These are phyloP conservation scores for Penaeus vannamei DNA, from an alignment of 1,140 invertebrate genomes.

Conservation along the genomic window DNA sequence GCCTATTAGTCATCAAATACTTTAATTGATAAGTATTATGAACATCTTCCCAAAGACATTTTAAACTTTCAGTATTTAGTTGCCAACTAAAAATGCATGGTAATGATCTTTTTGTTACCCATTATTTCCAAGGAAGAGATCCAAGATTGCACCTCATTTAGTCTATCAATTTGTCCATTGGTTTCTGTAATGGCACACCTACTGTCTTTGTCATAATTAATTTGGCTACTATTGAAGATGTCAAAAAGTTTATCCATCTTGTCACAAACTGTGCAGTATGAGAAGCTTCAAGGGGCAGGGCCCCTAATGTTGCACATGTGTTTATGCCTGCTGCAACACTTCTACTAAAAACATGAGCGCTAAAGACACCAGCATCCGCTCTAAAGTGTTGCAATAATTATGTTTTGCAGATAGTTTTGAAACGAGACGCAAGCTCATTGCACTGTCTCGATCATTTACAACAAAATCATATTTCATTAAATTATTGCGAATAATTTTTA, in stretches of 20 bases:
- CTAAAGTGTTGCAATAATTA: constrained; percentile 32
- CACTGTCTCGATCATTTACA: neutral
- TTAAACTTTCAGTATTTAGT: neutral
- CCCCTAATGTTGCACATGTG: neutral
- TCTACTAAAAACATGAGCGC: neutral
- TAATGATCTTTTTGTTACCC: neutral
- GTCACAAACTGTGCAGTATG: constrained; percentile 5
- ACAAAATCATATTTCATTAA: neutral
- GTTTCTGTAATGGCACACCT: constrained; percentile 3
- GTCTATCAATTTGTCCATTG: neutral
- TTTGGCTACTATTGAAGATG: constrained; percentile 12
- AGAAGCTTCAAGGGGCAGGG: constrained; percentile 29
- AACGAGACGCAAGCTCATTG: neutral
- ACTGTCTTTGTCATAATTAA: constrained; percentile 14
- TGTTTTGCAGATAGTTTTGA: constrained; percentile 14
- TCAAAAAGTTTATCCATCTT: constrained; percentile 42
- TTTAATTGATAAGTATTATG: neutral
- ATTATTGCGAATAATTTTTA: constrained; percentile 20
- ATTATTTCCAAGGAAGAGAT: neutral
- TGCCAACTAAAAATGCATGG: constrained; percentile 1
- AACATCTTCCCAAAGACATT: constrained; percentile 25
- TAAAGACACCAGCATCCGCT: constrained; percentile 21
- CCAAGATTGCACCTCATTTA: neutral
- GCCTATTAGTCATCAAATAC: constrained; percentile 17
- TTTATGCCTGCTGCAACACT: constrained; percentile 33